These are phyloP conservation scores for Crotalus viridis DNA, from an alignment of 2,113 vertebrate species.

Conservation along the genomic window DNA sequence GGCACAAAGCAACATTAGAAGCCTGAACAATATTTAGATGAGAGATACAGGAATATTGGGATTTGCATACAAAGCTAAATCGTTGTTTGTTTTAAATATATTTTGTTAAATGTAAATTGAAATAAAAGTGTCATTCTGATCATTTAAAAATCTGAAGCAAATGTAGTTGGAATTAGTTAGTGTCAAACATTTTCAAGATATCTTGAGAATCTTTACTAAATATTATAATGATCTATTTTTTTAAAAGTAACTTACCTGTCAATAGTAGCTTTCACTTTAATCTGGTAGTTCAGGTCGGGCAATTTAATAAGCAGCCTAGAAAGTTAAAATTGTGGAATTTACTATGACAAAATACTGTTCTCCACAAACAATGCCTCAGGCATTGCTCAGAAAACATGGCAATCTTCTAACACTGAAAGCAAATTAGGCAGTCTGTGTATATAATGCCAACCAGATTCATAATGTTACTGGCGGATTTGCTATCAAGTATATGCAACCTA, in stretches of 20 bases:
- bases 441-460: not conserved
- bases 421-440: not conserved
- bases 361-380: not conserved
- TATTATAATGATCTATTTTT: not conserved
- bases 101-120: not conserved
- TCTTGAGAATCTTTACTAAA: not conserved
- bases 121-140: not conserved
- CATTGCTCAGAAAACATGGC: not conserved
- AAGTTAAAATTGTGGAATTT: constrained; percentile 43
- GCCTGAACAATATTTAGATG: not conserved
- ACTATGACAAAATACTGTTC: not conserved
- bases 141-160: not conserved
- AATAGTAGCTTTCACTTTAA: constrained; percentile 95
- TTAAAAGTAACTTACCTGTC: constrained; percentile 85
- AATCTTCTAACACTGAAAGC: not conserved
- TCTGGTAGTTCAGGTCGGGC: constrained; percentile 93
- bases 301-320: constrained; percentile 91
- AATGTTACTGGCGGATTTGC: not conserved
- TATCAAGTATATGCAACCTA: not conserved
- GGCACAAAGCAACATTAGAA: not conserved
- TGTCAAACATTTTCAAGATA: not conserved
- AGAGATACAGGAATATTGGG: not conserved
- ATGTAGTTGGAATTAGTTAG: not conserved
- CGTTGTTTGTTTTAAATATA: not conserved
- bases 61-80: not conserved